Conservation (phyloP, 2,113 vertebrate species). For the Otocyon megalotis region DNA sequence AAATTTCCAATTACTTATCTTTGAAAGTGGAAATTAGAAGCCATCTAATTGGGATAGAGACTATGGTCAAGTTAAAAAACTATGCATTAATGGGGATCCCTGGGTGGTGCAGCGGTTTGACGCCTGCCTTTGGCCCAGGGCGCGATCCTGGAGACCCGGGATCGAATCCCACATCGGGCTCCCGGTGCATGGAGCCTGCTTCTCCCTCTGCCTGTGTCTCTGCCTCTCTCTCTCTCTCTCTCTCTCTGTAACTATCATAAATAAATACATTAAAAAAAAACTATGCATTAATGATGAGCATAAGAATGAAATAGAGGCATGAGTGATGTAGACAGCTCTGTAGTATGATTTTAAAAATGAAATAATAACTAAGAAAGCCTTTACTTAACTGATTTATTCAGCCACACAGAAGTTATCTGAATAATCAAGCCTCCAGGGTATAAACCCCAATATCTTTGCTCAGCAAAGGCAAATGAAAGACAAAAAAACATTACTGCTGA, state of each 20-base stretch:
- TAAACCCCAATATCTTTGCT: background rate
- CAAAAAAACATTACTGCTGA: background rate
- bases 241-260: no score
- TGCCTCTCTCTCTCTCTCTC: no score
- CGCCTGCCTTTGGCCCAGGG: no score
- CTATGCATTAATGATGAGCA: background rate
- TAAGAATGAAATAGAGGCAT: background rate
- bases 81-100: background rate
- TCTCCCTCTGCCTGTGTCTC: no score
- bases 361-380: background rate
- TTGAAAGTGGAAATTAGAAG: constrained; percentile 34
- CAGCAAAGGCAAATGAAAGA: background rate
- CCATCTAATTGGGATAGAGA: background rate
- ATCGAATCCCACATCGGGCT: no score
- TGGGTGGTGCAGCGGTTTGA: no score
- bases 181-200: no score
- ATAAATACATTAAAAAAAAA: no score
- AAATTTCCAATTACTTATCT: background rate
- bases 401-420: background rate
- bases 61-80: background rate
- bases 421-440: background rate
- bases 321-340: background rate
- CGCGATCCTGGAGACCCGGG: no score
- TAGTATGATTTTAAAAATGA: constrained; percentile 35
- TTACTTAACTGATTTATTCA: constrained; percentile 45